Percentiles rank a stretch among this genome's conserved stretches.
Conservation (phyloP, 2,113 vertebrate genomes). For the Thomomys bottae region DNA sequence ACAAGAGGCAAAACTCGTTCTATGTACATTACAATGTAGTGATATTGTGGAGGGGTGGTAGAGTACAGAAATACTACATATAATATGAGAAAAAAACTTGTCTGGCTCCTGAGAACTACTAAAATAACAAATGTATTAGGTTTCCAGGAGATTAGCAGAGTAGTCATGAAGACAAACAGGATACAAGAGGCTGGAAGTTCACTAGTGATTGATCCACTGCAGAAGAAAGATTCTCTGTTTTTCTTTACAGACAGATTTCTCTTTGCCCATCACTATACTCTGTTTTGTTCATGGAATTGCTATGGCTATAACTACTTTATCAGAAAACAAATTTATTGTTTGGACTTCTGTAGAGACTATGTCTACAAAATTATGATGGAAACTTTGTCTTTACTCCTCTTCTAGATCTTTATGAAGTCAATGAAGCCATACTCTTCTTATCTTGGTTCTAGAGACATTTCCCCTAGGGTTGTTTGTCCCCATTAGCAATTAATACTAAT, state of each 20-base stretch:
- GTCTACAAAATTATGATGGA: not conserved
- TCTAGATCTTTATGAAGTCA: not conserved
- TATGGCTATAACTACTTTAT: slow-evolving; percentile 5
- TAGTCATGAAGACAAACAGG: not conserved
- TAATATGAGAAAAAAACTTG: not conserved
- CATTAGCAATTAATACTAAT: slow-evolving; percentile 44
- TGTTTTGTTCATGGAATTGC: slow-evolving; percentile 2
- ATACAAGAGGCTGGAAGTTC: not conserved
- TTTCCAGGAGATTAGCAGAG: slow-evolving; percentile 14
- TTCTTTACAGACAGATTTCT: not conserved
- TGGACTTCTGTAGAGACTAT: not conserved
- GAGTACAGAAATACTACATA: slow-evolving; percentile 34
- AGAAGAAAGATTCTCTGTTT: slow-evolving; percentile 30
- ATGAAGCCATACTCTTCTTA: not conserved
- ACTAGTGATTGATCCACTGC: not conserved
- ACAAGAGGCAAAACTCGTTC: not conserved
- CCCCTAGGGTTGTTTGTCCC: slow-evolving; percentile 58
- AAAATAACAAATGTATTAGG: slow-evolving; percentile 23
- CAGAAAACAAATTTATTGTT: slow-evolving; percentile 46
- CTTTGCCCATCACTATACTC: not conserved
- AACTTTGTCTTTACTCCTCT: not conserved
- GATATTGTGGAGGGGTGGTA: slow-evolving; percentile 28
- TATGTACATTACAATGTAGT: not conserved
- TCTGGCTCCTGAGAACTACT: not conserved
- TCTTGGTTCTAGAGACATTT: not conserved